Conservation (phyloP, 2,113 vertebrate genomes). For the Platysternon megacephalum region DNA sequence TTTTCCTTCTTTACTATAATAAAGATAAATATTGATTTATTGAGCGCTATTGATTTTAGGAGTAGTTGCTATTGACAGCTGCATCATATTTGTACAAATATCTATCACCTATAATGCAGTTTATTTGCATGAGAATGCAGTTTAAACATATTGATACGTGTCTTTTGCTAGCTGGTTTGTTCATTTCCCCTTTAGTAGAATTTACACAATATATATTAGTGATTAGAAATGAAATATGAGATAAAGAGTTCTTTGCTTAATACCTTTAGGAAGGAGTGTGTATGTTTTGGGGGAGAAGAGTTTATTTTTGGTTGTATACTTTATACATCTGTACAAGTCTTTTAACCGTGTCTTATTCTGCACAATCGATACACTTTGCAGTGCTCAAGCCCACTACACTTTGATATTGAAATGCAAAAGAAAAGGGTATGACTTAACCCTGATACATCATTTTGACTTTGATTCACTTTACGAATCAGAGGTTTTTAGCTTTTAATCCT, state of each 20-base stretch:
- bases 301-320: accelerated
- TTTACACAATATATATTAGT: background rate
- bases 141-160: background rate
- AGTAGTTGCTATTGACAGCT: conserved; percentile 54
- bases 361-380: background rate
- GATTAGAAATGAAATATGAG: conserved; percentile 39
- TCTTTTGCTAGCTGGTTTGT: background rate
- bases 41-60: conserved; percentile 57
- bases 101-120: background rate
- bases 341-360: background rate
- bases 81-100: conserved; percentile 61
- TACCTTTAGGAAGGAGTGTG: background rate
- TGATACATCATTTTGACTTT: conserved; percentile 62
- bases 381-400: background rate
- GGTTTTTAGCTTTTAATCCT: conserved; percentile 40
- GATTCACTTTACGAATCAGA: conserved; percentile 51
- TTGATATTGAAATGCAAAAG: conserved; percentile 16
- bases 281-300: background rate
- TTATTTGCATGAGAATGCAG: conserved; percentile 52
- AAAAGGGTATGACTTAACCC: conserved; percentile 57
- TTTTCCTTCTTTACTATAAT: conserved; percentile 47
- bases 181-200: background rate
- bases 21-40: conserved; percentile 70
- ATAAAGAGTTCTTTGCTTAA: background rate
- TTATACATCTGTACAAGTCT: accelerated